Conservation (phyloP, 2,113 vertebrate species). For the Tylochromis polylepis region DNA sequence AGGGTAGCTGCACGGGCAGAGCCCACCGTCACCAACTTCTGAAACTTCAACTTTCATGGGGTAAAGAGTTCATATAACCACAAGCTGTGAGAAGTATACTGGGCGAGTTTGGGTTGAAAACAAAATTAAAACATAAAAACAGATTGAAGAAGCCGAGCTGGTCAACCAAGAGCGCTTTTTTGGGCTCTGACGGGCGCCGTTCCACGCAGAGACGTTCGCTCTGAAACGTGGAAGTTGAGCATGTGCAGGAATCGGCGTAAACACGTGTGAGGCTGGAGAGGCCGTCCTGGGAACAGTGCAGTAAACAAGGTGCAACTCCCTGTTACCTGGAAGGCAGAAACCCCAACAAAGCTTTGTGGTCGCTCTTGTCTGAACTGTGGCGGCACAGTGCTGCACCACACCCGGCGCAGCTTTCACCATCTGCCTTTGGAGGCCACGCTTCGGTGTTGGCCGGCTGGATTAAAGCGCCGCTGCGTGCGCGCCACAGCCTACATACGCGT, state of each 20-base stretch:
- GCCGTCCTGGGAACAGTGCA: not conserved
- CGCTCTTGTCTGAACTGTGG: not conserved
- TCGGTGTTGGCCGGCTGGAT: not conserved
- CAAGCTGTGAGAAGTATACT: not conserved
- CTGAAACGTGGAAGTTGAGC: fast-evolving
- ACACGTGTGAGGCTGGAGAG: not conserved
- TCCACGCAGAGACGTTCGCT: fast-evolving
- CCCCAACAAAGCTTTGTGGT: not conserved
- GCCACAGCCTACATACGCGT: too few relatives aligned
- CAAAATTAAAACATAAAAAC: not conserved
- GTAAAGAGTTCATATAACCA: not conserved
- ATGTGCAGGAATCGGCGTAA: not conserved
- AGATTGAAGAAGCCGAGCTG: not conserved
- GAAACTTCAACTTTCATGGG: not conserved
- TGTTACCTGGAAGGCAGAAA: not conserved
- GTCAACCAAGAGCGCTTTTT: not conserved
- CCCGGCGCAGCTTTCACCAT: not conserved
- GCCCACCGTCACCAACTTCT: not conserved
- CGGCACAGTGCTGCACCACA: not conserved
- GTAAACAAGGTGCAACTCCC: not conserved
- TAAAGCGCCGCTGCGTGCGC: not conserved
- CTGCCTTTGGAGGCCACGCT: not conserved
- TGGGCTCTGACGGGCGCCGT: not conserved
- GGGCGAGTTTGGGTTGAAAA: not conserved
- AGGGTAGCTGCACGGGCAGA: not conserved